phyloP scores from a whole-genome alignment of 2,888 invertebrate species.

The Polia nebulosa region DNA sequence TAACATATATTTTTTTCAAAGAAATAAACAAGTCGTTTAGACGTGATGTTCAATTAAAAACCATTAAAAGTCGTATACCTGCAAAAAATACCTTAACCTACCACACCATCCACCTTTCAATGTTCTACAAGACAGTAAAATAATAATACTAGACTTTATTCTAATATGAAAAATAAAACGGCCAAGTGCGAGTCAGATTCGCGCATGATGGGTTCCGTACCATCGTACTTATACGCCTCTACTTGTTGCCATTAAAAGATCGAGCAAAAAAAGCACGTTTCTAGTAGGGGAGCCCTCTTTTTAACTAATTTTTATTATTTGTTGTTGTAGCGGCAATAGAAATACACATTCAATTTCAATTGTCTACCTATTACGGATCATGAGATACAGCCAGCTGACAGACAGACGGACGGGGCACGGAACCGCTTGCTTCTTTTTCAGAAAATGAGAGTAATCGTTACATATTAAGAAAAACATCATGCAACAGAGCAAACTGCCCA shows the following conservation, averaged over 20 bases:
- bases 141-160: too few species aligned
- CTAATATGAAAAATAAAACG: too few species aligned
- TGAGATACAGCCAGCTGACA: background rate
- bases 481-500: background rate
- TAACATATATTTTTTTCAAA: too few species aligned
- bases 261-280: background rate
- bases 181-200: background rate
- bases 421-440: background rate
- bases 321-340: background rate
- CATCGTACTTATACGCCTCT: too few species aligned
- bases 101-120: too few species aligned
- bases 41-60: too few species aligned
- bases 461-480: conserved; percentile 12
- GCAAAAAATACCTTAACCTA: too few species aligned
- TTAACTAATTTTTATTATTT: background rate
- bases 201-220: background rate
- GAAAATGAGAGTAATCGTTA: background rate
- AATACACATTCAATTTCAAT: background rate
- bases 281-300: background rate
- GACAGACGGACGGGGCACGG: too few species aligned
- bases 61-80: too few species aligned
- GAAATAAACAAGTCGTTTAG: too few species aligned
- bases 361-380: background rate
- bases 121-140: too few species aligned
- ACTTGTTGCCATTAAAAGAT: too few species aligned